Evolutionary conservation across 2,888 invertebrate species (phyloP), one percentile per base, ranked within the genome.

Genomic region (Ochropacha duplaris): DNA sequence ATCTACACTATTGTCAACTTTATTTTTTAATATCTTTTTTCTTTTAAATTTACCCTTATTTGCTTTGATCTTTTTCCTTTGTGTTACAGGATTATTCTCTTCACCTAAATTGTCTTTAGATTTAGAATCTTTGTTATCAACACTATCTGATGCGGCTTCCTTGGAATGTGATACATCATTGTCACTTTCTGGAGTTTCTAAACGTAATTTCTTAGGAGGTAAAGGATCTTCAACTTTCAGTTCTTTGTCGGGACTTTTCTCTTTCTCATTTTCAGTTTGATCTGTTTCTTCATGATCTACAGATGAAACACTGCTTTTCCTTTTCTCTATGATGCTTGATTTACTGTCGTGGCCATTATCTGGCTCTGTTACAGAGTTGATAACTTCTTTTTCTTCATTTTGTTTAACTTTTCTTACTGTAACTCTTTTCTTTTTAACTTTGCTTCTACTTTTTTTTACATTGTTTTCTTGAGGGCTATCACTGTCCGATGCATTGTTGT

Each of bases 241-340:
- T 66, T 84, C 85, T 62, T 85, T 83, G 44, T 86, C 86, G 49
- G 83, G 78, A 67, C 74, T 79, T 61, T 82, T 83, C 49, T 85
- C 84, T 71, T 86, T 84, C 55, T 86, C 86, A 67, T 74, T 82
- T 22, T 86, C 84, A 44, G 75, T 72, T 44, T 78, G 76, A 22
- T 79, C 76, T 5, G 66, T 65, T 9, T 87, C 86, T n/a, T 87
- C 87, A 54, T 87, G 85, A 50, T 90, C 91, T 50, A 83, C 80
- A 22, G 92, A 91, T 0, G 91, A 91, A 16, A 92, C 84, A 79
- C 91, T 90, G 61, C 89, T 92, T 75, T 92, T 90, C 63, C 90
- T 80, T 58, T 89, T 90, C 64, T 90, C 87, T 69, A 87, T 85
- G 74, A 90, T 88, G 84, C 82, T 84, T 72, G 86, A 79, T 87